Base-by-base conservation (phyloP, 1,140 invertebrate genomes). In the Drosophila lacteicornis region DNA sequence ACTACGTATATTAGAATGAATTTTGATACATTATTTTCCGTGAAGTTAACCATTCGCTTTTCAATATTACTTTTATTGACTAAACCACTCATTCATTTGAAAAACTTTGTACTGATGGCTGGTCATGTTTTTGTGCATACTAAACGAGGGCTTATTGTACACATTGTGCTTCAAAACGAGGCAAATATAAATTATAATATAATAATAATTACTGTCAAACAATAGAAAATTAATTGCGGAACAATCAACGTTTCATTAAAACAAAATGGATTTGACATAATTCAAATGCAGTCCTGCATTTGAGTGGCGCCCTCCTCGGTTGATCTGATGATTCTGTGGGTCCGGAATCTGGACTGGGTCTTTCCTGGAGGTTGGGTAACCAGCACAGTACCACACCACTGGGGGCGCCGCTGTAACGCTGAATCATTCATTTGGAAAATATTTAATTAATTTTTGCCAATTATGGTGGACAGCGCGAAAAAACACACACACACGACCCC, bases 371-470 rank as follows among this genome's bases (percentile, higher is more conserved):
- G 40, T 33, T 38, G 65, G 56, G 58, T 56, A 50, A 27, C 59
- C 76, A 59, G 45, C 19, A 33, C 17, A 25, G 58, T 12, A 62
- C 58, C 58, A 43, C 49, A 66, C 63, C 55, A 66, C 56, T 60
- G 40, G 63, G 59, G 71, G 50, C 30, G 43, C 45, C 45, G 38
- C 55, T 74, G 75, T 79, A 76, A 73, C 75, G 71, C 80, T 90
- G 82, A 90, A 82, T 85, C 85, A 88, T 91, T 91, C 88, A 90
- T 85, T 91, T 82, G 88, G 84, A 91, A 91, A 91, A 91, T 91
- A 91, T 91, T 91, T 91, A 91, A 91, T 91, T 91, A 91, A 91
- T 91, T 91, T 91, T 91, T 91, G 88, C 88, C 88, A 91, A 91
- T 91, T 90, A 91, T 91, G 79, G 69, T 86, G 86, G 79, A 66